phyloP scores from a whole-genome alignment of 2,797 vertebrate genomes.

The Typhlichthys eigenmanni region DNA sequence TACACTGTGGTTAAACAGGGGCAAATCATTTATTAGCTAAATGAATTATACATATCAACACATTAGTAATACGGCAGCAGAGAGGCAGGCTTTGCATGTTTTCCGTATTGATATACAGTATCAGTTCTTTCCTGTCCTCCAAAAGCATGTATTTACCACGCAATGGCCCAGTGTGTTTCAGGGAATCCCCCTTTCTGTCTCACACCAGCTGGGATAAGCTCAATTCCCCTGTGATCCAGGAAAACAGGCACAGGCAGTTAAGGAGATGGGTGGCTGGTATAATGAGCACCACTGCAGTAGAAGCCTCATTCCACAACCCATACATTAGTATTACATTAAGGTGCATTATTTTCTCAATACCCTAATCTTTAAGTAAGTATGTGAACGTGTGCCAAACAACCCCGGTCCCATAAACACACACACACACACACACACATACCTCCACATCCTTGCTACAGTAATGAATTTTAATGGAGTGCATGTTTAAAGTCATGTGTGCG shows the following conservation, averaged over 20 bases:
- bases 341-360: constrained; percentile 11
- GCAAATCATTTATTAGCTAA: background rate
- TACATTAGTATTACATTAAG: background rate
- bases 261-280: too few relatives aligned
- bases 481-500: constrained; percentile 39
- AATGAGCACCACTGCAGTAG: background rate
- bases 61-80: too few relatives aligned
- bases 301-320: background rate
- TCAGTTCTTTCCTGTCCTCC: too few relatives aligned
- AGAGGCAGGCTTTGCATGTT: too few relatives aligned
- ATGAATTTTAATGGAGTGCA: constrained; percentile 29
- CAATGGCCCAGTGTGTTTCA: too few relatives aligned
- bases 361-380: constrained; percentile 7
- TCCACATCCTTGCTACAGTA: background rate
- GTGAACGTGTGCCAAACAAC: background rate
- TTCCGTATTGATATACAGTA: too few relatives aligned
- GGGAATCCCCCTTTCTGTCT: too few relatives aligned
- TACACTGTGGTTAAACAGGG: background rate
- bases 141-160: too few relatives aligned
- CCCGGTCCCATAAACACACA: background rate
- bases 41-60: constrained; percentile 1
- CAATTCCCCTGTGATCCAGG: too few relatives aligned
- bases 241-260: too few relatives aligned
- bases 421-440: constrained; percentile 12
- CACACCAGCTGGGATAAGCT: too few relatives aligned